phyloP scores from a whole-genome alignment of 2,888 invertebrate species.

The Muschampia plurimacula region DNA sequence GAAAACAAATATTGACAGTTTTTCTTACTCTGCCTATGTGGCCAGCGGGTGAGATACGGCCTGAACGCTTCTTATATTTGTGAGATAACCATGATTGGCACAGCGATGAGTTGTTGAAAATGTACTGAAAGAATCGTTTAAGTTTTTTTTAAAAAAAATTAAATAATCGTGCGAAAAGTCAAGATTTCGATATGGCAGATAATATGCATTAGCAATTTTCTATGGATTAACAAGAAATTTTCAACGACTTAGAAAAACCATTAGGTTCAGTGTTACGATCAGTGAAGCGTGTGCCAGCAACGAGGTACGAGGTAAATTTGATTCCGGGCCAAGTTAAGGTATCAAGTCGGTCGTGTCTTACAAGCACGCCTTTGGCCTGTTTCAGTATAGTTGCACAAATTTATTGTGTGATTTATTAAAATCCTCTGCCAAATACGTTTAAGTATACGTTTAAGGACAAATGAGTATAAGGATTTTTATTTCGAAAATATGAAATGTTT shows the following conservation, averaged over 20 bases:
- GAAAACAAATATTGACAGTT: too few species aligned
- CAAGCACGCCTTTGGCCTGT: constrained; percentile 19
- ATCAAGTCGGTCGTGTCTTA: constrained; percentile 22
- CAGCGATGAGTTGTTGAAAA: too few species aligned
- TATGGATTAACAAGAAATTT: constrained; percentile 16
- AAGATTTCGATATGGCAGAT: background rate
- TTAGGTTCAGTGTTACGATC: constrained; percentile 16
- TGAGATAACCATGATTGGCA: too few species aligned
- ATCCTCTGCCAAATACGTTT: constrained; percentile 4
- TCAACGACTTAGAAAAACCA: constrained; percentile 6
- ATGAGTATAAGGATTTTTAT: too few species aligned
- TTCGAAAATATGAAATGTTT: too few species aligned
- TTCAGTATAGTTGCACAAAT: constrained; percentile 14
- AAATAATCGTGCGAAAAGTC: background rate
- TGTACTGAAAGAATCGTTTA: too few species aligned
- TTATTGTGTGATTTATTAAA: constrained; percentile 8
- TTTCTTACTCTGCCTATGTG: too few species aligned
- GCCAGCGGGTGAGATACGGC: too few species aligned
- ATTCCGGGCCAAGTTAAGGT: constrained; percentile 47
- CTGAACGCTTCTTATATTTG: too few species aligned
- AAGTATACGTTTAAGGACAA: background rate
- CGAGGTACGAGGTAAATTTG: constrained; percentile 45
- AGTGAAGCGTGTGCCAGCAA: constrained; percentile 40
- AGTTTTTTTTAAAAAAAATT: too few species aligned
- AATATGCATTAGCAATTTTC: constrained; percentile 7